Conservation (phyloP, 2,113 vertebrate species). For the Himantopus leucocephalus region DNA sequence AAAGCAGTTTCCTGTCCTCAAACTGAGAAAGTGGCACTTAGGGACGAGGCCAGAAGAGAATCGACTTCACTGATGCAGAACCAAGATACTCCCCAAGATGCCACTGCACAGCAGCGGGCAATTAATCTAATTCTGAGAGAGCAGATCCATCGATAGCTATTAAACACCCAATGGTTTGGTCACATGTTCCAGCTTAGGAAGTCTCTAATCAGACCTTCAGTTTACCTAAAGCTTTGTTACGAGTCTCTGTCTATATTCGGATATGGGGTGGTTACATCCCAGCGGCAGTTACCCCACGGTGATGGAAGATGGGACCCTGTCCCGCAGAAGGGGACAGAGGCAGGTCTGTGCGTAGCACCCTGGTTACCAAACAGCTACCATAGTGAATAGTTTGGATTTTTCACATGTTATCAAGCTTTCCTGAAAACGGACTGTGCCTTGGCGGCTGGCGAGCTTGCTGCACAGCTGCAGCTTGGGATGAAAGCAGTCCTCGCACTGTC, state of each 20-base stretch:
- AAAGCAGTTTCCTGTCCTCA: neutral
- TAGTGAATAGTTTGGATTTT: neutral
- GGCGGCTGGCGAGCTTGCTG: fast-evolving
- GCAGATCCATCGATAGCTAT: neutral
- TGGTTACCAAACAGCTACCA: neutral
- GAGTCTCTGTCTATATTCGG: neutral
- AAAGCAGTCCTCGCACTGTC: fast-evolving
- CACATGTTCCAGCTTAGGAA: neutral
- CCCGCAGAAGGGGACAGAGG: fast-evolving
- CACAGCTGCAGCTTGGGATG: neutral
- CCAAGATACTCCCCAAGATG: fast-evolving
- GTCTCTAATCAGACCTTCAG: neutral
- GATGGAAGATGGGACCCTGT: neutral
- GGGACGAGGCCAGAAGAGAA: neutral
- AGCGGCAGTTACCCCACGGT: fast-evolving
- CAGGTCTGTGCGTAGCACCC: fast-evolving
- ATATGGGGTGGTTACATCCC: neutral
- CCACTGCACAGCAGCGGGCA: neutral
- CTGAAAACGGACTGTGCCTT: neutral
- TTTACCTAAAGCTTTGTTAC: neutral
- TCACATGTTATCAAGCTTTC: neutral
- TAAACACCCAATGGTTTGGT: neutral
- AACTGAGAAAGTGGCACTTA: neutral
- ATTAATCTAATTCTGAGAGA: neutral
- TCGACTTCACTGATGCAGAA: neutral